Base-by-base conservation (phyloP, 1,140 invertebrate species). In the Aradophagus sp. region DNA sequence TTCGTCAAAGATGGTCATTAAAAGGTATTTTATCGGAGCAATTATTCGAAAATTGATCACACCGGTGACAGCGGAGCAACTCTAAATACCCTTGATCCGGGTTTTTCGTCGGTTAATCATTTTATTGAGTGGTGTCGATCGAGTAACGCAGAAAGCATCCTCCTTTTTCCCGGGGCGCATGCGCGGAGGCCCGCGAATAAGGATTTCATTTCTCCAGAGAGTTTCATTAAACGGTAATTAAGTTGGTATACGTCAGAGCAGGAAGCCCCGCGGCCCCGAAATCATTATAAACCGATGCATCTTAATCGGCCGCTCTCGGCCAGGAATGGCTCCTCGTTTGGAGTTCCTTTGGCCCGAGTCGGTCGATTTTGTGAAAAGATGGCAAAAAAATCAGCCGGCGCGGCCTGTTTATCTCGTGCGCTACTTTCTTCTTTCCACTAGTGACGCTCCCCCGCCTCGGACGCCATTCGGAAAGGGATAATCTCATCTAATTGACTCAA, bases 151-250 rank as follows among this genome's bases (percentile, higher is more conserved):
- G 47, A 39, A 68, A 68, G 27, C 45, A 56, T 34, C 56, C 65
- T 61, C 48, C 55, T 38, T 44, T 50, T 67, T 62, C 58, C 31
- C 20, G 26, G 32, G 31, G 48, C 56, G 36, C 55, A 48, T 35
- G 26, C 11, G 14, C 32, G 39, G 23, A 15, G 23, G 65, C 35
- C 31, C 48, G 38, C 41, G 69, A 78, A 80, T 82, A 81, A 80
- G 79, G 71, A 78, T 82, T 80, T 80, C 78, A 77, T 82, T 83
- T 79, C 74, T 77, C 77, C 29, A 20, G 48, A 52, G 73, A 75
- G 74, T 79, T 83, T 80, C 79, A 80, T 84, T 82, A 82, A 82
- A 78, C 72, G 77, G 76, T 81, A 84, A 83, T 84, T 82, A 82
- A 83, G 79, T 81, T 77, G 61, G 68, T 78, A 63, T 42, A 50